Base-by-base conservation (phyloP, 2,113 vertebrate species). In the Peromyscus polionotus region DNA sequence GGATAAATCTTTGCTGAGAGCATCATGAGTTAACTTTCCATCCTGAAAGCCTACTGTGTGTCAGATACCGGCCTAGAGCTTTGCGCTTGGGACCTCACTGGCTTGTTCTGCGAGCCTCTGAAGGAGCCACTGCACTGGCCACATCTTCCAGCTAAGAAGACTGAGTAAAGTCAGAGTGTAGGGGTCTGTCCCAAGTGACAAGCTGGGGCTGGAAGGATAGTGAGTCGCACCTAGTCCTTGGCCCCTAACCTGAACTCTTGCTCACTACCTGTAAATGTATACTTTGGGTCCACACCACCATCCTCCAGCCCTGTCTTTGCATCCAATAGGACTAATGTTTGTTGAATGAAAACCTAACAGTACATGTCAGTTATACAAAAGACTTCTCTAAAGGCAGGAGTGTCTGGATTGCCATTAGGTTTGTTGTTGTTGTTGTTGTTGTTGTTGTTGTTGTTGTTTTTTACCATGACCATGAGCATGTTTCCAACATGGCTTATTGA, bases 281-380 rank as follows among this genome's bases (percentile, higher is more conserved):
- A 0, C 63, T 22, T n/a, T 26, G 13, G 9, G 36, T 72, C n/a
- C 8, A 0, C 14, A 1, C 13, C 4, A 4, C 7, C 65, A 11
- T 57, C 42, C 2, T 7, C 0, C 9, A 72, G 28, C 26, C n/a
- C 33, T 31, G 20, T 61, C 87, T 36, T 54, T 76, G 67, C 31
- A 28, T 8, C 0, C n/a, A 57, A 24, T 1, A 0, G 3, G 67
- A 24, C 76, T 91, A 85, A 79, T 80, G 48, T 42, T 76, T 70
- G 54, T 14, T 57, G 33, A 51, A 48, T 75, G 6, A 73, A 77
- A 59, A 33, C 31, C 77, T 57, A 13, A 20, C 57, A 51, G 16
- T 54, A 36, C 61, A 39, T 42, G 54, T 22, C 26, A 19, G n/a
- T 79, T 68, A 54, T 39, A 24, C 39, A 5, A 48, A 54, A 63